Base-by-base conservation (phyloP, 2,888 invertebrate genomes). In the Mythimna pallens region DNA sequence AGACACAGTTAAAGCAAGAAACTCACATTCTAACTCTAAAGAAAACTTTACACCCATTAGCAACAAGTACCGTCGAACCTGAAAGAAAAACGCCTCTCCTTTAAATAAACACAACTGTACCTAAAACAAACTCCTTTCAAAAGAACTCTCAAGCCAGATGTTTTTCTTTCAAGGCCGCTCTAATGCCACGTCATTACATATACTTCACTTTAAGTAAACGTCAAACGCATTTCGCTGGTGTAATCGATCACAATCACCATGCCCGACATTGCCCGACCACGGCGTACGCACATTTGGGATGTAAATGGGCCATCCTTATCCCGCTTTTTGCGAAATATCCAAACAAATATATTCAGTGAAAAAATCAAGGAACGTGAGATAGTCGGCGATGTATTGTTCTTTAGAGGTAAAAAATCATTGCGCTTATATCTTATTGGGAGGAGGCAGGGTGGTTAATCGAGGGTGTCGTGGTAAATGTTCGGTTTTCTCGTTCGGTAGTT, bases 341-440 rank as follows among this genome's bases (percentile, higher is more conserved):
- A 92, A 91, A 94, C 94, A 94, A 93, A 94, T 94, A 94, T 94
- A 94, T 94, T 92, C 94, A 88, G 91, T 86, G 89, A 88, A 89
- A 89, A 90, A 91, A 90, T 85, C 76, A 58, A 62, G 68, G 52
- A 59, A 43, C 64, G 85, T 17, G 88, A 87, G 87, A 83, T 81
- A 80, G 81, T 77, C 70, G 73, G 71, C 74, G 55, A 76, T 73
- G 59, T 73, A 69, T 73, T 77, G 72, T 81, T 79, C 76, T 68
- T 68, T 72, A 59, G 58, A 69, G 65, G 73, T 76, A 78, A 86
- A 74, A 77, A 73, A 85, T 80, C 75, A 85, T 84, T 71, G 81
- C 64, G 76, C 72, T 80, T 70, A 74, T 71, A 55, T 78, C 62
- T 73, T 71, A 57, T 61, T 78, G 65, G 62, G 50, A 64, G 65